Evolutionary conservation across 2,888 invertebrate genomes (phyloP), one percentile per base, ranked within the genome.

Genomic region (Pollenia labialis): DNA sequence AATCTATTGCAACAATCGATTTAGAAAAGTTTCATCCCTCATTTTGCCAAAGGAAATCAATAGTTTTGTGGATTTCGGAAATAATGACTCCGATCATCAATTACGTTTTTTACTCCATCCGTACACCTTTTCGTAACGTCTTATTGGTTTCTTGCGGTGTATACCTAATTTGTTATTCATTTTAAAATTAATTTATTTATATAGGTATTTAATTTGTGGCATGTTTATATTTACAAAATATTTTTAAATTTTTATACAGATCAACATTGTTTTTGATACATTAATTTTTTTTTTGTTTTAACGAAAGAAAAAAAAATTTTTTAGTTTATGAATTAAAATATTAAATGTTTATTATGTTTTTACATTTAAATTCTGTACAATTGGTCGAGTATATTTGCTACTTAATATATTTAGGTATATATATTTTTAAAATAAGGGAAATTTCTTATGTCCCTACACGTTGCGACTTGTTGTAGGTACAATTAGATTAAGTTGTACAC

Each of bases 341-440:
- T 54, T 72, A 16, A 16, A 62, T 69, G 40, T 7, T 68, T 48
- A 2, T 74, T 56, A 44, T 66, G 18, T 68, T 48, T 60, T 62
- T 44, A 76, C 1, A 0, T 62, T 62, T 83, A 72, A 68, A 72
- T 72, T 72, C 85, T 89, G 87, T 88, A 89, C 88, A 80, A 85
- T 80, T 85, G 85, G 81, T 85, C 81, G 85, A 85, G 58, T 81
- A 85, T 80, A 81, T 16, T 56, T 62, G 58, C 74, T 85, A 75
- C 69, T 14, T 23, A 23, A 23, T 23, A 7, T 75, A 32, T 66
- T 40, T 11, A n/a, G n/a, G n/a, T n/a, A n/a, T n/a, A n/a, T n/a
- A n/a, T n/a, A n/a, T n/a, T 58, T 52, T 32, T 4, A 4, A 32
- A 32, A 8, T 40, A 50, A 52, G 69, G 12, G 16, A 69, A 69